Base-by-base conservation (phyloP, 2,113 vertebrate species). In the Saguinus midas region DNA sequence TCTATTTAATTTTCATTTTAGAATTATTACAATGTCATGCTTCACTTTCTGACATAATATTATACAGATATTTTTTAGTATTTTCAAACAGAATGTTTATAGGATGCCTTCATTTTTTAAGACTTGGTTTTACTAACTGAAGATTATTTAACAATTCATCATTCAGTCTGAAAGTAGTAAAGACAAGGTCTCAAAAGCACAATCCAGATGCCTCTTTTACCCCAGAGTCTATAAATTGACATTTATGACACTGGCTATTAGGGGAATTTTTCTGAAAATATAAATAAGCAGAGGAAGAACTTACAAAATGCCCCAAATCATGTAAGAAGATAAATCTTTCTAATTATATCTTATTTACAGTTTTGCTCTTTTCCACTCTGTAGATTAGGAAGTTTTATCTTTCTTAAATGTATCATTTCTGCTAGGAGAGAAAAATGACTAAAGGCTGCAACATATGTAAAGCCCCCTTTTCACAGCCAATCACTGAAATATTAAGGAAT, bases 351-450 rank as follows among this genome's bases (percentile, higher is more conserved):
- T 94, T 81, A 57, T 92, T 96, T 93, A 86, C 11, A 87, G 21
- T 89, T 94, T 95, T 79, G 45, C 76, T 96, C 32, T 96, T 97
- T 79, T 95, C 82, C 8, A 43, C 45, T 29, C 43, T 94, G 73
- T 93, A 73, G 85, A 94, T 70, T 95, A 97, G 91, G 40, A 97
- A 37, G 43, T 91, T 45, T 97, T 95, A 18, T 6, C 83, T 84
- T 97, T 97, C 68, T 3, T 50, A 97, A 97, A 97, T 96, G 20
- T n/a, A 96, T 97, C 90, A 91, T 89, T 98, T 96, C 57, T 96
- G 21, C 50, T 85, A 61, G 52, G 45, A 95, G 45, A 52, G 17
- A 76, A 97, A 94, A 88, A 90, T 84, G 13, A 86, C 70, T 94
- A 95, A 96, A 87, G 0, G 0, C 40, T 92, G 7, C 4, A 61